Conservation (phyloP, 2,888 invertebrate genomes). For the Phengaris alcon region DNA sequence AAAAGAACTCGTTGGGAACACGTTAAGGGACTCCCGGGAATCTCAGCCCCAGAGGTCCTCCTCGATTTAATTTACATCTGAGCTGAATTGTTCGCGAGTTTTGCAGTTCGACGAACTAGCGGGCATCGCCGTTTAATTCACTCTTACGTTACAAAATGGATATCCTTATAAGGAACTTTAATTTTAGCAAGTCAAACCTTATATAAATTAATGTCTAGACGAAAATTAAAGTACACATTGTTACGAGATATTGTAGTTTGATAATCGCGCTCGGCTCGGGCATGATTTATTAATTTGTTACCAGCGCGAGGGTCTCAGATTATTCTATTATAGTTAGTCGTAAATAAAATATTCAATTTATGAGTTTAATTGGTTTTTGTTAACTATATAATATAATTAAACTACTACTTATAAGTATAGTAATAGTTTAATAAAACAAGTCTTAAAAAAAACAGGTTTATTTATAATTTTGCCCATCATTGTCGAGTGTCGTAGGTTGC, state of each 20-base stretch:
- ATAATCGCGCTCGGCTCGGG: slow-evolving; percentile 10
- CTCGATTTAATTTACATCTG: slow-evolving; percentile 76
- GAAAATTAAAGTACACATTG: slow-evolving; percentile 32
- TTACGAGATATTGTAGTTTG: slow-evolving; percentile 41
- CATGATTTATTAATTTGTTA: slow-evolving; percentile 16
- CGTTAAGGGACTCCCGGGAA: slow-evolving; percentile 52
- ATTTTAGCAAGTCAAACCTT: slow-evolving; percentile 37
- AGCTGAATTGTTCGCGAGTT: slow-evolving; percentile 67
- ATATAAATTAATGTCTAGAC: slow-evolving; percentile 47
- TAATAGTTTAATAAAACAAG: too few relatives aligned
- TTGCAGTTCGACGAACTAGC: slow-evolving; percentile 61
- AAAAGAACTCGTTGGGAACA: slow-evolving; percentile 63
- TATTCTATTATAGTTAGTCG: not conserved
- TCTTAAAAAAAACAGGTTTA: too few relatives aligned
- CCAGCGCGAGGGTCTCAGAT: not conserved
- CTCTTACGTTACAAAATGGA: slow-evolving; percentile 61
- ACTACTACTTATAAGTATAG: too few relatives aligned
- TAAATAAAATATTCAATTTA: not conserved
- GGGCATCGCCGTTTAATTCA: slow-evolving; percentile 69
- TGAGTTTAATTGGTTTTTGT: too few relatives aligned
- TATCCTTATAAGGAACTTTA: slow-evolving; percentile 56
- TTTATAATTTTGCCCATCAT: too few relatives aligned
- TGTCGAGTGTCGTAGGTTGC: too few relatives aligned
- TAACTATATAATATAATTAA: too few relatives aligned
- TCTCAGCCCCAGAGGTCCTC: slow-evolving; percentile 43